Conservation (phyloP, 2,113 vertebrate genomes). For the Recurvirostra avosetta region DNA sequence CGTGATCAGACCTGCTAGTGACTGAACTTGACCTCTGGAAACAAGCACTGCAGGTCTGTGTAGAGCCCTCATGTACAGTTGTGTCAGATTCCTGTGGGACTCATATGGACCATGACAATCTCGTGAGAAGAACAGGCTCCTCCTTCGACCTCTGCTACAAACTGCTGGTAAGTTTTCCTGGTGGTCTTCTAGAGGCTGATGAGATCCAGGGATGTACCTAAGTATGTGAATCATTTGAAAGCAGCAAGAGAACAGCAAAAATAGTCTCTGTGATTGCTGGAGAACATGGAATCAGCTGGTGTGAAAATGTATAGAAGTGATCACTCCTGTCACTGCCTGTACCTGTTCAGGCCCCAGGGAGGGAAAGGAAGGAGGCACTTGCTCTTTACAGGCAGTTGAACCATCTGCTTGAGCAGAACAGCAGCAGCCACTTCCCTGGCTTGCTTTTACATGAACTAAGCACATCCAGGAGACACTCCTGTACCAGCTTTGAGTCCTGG, state of each 20-base stretch:
- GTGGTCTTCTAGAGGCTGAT: background rate
- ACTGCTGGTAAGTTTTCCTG: background rate
- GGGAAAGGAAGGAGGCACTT: background rate
- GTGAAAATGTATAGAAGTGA: background rate
- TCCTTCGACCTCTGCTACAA: background rate
- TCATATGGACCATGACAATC: background rate
- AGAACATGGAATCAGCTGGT: background rate
- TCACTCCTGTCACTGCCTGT: background rate
- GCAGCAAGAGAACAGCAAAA: background rate
- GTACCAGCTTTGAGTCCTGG: background rate
- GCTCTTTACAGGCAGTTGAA: background rate
- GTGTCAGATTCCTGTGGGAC: accelerated
- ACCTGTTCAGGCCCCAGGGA: background rate
- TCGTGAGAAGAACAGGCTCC: background rate
- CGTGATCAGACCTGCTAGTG: background rate
- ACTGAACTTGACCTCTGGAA: background rate
- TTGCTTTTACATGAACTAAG: background rate
- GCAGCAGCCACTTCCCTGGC: background rate
- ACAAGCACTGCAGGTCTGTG: accelerated
- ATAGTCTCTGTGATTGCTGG: background rate
- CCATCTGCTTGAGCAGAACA: background rate
- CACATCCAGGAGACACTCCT: background rate
- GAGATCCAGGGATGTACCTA: background rate
- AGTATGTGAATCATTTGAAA: background rate
- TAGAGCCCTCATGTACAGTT: background rate